phyloP scores from a whole-genome alignment of 2,888 invertebrate genomes.

The Arenicola marina region DNA sequence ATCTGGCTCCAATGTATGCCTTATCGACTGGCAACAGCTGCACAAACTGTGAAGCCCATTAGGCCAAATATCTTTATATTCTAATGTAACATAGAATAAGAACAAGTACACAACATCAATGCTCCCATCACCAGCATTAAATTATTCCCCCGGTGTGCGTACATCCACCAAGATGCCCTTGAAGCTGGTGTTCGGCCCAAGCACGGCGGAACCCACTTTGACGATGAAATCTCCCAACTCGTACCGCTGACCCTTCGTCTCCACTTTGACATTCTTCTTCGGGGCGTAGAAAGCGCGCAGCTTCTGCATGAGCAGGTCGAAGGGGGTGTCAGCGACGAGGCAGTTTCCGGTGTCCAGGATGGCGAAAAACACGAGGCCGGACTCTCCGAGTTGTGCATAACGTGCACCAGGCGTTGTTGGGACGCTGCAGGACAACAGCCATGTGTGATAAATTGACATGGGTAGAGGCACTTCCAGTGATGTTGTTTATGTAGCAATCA shows the following conservation, averaged over 20 bases:
- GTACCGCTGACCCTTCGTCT: slow-evolving; percentile 74
- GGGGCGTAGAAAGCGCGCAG: slow-evolving; percentile 84
- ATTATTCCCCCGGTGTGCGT: slow-evolving; percentile 64
- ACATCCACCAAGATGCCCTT: slow-evolving; percentile 93
- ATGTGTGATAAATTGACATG: no score
- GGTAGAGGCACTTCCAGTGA: no score
- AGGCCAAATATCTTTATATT: no score
- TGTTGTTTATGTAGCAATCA: no score
- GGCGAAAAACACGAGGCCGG: slow-evolving; percentile 91
- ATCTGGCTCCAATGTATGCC: no score
- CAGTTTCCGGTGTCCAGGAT: slow-evolving; percentile 84
- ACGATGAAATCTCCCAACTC: slow-evolving; percentile 84
- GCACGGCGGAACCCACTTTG: slow-evolving; percentile 88
- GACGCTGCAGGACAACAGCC: slow-evolving; percentile 68
- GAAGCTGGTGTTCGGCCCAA: slow-evolving; percentile 79
- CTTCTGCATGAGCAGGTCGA: slow-evolving; percentile 88
- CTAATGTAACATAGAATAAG: no score
- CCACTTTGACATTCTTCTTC: slow-evolving; percentile 75
- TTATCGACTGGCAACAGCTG: no score
- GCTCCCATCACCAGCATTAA: no score
- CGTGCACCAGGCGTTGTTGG: slow-evolving; percentile 82
- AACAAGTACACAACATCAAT: no score
- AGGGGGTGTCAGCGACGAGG: slow-evolving; percentile 86
- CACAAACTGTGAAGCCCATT: no score
- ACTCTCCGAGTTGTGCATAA: slow-evolving; percentile 94